phyloP scores from a whole-genome alignment of 2,888 invertebrate species.

The Sphaerophoria rueppellii region DNA sequence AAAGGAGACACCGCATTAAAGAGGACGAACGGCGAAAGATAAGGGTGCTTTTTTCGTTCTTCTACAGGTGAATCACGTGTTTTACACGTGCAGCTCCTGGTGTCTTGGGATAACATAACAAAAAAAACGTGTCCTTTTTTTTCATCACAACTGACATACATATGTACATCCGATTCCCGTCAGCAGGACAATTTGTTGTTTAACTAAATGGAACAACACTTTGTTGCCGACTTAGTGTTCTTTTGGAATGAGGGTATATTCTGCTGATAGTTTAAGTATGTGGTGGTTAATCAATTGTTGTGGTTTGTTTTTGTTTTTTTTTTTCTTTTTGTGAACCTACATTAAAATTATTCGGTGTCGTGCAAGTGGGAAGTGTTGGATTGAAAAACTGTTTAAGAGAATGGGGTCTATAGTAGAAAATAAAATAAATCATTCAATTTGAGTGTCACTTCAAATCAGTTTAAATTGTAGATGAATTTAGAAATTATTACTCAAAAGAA shows the following conservation, averaged over 20 bases:
- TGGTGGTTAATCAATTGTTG: conserved; percentile 59
- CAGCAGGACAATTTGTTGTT: conserved; percentile 2
- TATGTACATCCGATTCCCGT: conserved; percentile 45
- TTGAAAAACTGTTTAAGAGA: conserved; percentile 8
- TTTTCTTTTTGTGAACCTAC: conserved; percentile 16
- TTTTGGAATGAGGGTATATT: not conserved
- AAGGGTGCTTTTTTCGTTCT: too few relatives aligned
- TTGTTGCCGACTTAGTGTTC: not conserved
- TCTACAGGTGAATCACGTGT: too few relatives aligned
- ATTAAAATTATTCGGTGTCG: conserved; percentile 16
- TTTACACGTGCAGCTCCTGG: not conserved
- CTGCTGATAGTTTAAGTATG: not conserved
- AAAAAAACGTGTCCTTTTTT: not conserved
- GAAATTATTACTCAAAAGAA: too few relatives aligned
- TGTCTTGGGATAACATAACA: not conserved
- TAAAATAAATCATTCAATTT: conserved; percentile 9
- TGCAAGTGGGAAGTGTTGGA: not conserved
- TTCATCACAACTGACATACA: not conserved
- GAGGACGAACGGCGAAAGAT: not conserved
- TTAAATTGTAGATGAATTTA: not conserved
- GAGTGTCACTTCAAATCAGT: not conserved
- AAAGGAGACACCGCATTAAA: not conserved
- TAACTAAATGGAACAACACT: not conserved
- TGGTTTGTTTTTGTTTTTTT: not conserved
- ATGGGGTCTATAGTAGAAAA: not conserved